Evolutionary conservation across 2,113 vertebrate species (phyloP).

Genomic region (Anseranas semipalmata): DNA sequence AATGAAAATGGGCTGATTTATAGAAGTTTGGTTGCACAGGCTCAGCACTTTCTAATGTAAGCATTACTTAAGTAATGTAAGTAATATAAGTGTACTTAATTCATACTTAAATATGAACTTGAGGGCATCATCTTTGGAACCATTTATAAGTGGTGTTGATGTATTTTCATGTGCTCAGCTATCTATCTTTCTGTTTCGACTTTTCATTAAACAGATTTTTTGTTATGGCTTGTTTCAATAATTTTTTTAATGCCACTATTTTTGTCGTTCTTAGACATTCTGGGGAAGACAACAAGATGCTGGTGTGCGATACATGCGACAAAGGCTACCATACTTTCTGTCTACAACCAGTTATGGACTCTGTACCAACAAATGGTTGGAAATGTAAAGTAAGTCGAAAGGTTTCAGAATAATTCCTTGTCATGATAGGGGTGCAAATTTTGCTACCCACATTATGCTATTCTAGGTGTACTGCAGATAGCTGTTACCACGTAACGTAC

Average conservation of each 20-base stretch:
- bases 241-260: background rate
- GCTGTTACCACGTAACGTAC: fast-evolving
- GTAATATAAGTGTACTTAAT: background rate
- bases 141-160: background rate
- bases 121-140: background rate
- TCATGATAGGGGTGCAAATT: background rate
- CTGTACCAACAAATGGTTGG: slow-evolving; percentile 88
- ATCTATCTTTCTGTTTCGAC: background rate
- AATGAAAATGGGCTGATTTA: background rate
- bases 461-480: background rate
- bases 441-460: background rate
- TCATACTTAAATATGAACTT: background rate
- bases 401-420: background rate
- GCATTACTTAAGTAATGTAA: no score
- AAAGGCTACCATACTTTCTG: slow-evolving; percentile 96
- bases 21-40: background rate
- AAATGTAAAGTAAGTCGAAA: slow-evolving; percentile 91
- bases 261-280: slow-evolving; percentile 80
- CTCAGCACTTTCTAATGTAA: background rate
- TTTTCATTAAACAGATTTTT: background rate
- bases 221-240: background rate
- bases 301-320: slow-evolving; percentile 94
- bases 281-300: slow-evolving; percentile 88
- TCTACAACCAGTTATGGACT: slow-evolving; percentile 90
- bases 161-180: background rate